Evolutionary conservation across 2,797 vertebrate species (phyloP), one percentile per base, ranked within the genome.

Genomic region (Malurus leucopterus): DNA sequence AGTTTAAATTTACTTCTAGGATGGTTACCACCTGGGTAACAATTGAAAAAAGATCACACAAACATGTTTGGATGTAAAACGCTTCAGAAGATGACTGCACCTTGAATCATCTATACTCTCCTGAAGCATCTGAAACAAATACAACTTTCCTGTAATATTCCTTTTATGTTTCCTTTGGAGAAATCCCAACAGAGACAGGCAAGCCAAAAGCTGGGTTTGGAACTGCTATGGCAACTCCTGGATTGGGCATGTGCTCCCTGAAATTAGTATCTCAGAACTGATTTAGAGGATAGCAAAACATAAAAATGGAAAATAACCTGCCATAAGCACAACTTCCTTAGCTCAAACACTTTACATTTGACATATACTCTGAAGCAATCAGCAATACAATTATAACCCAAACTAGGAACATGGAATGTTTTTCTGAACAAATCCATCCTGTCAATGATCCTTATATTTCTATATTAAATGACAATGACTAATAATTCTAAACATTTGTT

Each of bases 381-480:
- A 1, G 36, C 1, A 0, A 40, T 16, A 54, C 6, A 38, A 5
- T 65, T 70, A 34, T 1, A 2, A 27, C 59, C 19, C n/a, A 53
- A 68, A 51, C 7, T 8, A 71, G 34, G 29, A 78, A 64, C 9
- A 27, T 2, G 4, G 15, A 50, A 57, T 15, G 10, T 46, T 67
- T 20, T 62, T 69, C 38, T 4, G 26, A 46, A 13, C 10, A 75
- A 71, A 36, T 58, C 23, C 36, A n/a, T 63, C 71, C 13, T 51
- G 20, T 55, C 11, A 67, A 5, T 9, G 29, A 68, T 30, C 29
- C 63, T 62, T 29, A 1, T 18, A 41, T 51, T 87, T 75, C 51
- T 64, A 59, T 23, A 44, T 41, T 61, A 68, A 80, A 44, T 80
- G 29, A 29, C 22, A 55, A 46, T 11, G 13, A 40, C n/a, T 61